Evolutionary conservation across 2,797 vertebrate species (phyloP).

Genomic region (Sebastes diploproa): DNA sequence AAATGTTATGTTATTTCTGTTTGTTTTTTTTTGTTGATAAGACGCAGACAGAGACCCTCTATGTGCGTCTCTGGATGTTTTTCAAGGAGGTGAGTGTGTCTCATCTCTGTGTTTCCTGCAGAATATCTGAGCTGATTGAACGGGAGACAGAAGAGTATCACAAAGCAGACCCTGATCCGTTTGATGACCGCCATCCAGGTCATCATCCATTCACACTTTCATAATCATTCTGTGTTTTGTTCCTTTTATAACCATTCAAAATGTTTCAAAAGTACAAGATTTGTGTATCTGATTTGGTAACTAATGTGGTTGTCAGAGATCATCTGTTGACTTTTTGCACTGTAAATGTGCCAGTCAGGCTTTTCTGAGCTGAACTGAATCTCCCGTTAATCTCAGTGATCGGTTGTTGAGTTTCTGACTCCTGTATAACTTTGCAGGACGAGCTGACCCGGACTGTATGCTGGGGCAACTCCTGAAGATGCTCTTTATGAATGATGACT

Average conservation of each 20-base stretch:
- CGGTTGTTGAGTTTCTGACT: neutral
- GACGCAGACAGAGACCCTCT: neutral
- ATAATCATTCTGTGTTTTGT: neutral
- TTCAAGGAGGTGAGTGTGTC: neutral
- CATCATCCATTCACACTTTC: neutral
- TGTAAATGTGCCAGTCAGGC: neutral
- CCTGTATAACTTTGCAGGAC: slow-evolving; percentile 74
- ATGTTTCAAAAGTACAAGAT: neutral
- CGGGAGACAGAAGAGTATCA: slow-evolving; percentile 92
- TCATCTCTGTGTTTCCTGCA: slow-evolving; percentile 60
- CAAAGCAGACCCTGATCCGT: slow-evolving; percentile 94
- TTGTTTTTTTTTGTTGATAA: too few species aligned
- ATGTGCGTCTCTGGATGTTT: accelerated
- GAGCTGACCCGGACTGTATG: slow-evolving; percentile 94
- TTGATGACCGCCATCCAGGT: slow-evolving; percentile 98
- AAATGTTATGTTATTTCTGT: neutral
- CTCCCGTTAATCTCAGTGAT: neutral
- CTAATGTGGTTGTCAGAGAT: neutral
- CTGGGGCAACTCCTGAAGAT: slow-evolving; percentile 95
- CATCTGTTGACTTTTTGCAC: neutral
- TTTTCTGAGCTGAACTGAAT: neutral
- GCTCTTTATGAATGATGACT: slow-evolving; percentile 94
- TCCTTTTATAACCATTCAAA: neutral
- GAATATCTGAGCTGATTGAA: slow-evolving; percentile 95
- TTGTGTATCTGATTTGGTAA: neutral